Conservation (phyloP, 1,140 invertebrate genomes). For the Holotrichia oblita region DNA sequence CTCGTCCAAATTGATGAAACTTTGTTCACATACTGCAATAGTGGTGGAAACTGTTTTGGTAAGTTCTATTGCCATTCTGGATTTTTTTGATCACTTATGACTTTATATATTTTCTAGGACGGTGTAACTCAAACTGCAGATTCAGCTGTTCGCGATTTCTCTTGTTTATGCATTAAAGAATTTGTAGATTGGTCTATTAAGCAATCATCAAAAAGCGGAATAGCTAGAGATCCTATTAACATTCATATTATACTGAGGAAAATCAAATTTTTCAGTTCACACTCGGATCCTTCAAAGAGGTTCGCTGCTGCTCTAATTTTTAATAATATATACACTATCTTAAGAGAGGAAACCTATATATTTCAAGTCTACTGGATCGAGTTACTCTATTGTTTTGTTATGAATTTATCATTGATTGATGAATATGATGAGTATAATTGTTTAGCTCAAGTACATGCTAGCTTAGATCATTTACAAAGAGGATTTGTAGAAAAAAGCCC, state of each 20-base stretch:
- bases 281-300: conserved; percentile 71
- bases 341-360: conserved; percentile 68
- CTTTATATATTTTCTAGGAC: conserved; percentile 61
- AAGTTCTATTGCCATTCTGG: conserved; percentile 36
- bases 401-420: conserved; percentile 64
- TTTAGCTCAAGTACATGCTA: conserved; percentile 63
- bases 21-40: conserved; percentile 62
- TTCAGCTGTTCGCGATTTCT: conserved; percentile 71
- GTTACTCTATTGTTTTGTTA: conserved; percentile 71
- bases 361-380: conserved; percentile 72
- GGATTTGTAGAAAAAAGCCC: conserved; percentile 66
- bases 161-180: conserved; percentile 71
- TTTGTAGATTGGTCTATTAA: conserved; percentile 75
- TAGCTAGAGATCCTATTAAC: conserved; percentile 55
- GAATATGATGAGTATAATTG: conserved; percentile 53
- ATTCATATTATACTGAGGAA: conserved; percentile 66
- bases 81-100: too few relatives aligned
- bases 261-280: conserved; percentile 70
- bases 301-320: conserved; percentile 75
- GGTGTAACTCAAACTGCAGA: conserved; percentile 70
- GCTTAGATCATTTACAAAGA: conserved; percentile 66
- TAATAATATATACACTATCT: conserved; percentile 72
- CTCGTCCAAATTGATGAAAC: conserved; percentile 63
- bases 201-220: conserved; percentile 61
- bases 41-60: conserved; percentile 71